A percentile compares a stretch with the other conserved stretches of the same genome.
These are phyloP conservation scores for Caenorhabditis tropicalis DNA, from an alignment of 1,140 invertebrate species.

Conservation along the genomic window DNA sequence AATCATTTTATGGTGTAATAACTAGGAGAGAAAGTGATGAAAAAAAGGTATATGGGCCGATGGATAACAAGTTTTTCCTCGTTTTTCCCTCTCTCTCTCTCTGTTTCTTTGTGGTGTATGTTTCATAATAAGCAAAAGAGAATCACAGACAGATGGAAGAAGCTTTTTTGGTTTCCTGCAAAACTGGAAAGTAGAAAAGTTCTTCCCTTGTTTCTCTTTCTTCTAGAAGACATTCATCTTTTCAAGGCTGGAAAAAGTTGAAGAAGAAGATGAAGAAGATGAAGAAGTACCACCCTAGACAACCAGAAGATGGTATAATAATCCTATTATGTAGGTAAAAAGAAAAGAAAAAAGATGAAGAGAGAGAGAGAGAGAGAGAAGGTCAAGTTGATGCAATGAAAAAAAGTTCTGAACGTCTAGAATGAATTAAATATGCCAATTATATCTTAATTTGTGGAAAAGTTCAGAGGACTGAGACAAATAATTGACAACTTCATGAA, in stretches of 20 bases:
- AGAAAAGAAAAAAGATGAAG: neutral
- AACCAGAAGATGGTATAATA: conserved; percentile 5
- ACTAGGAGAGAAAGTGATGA: conserved; percentile 28
- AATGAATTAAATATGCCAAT: neutral
- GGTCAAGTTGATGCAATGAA: conserved; percentile 5
- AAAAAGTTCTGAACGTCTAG: neutral
- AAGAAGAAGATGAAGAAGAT: neutral
- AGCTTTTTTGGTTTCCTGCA: conserved; percentile 16
- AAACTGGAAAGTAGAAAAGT: conserved; percentile 21
- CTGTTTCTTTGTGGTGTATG: conserved; percentile 16
- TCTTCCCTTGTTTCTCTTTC: neutral
- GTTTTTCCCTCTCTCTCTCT: neutral
- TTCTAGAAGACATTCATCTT: neutral
- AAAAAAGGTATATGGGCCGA: conserved; percentile 10
- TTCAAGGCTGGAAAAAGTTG: neutral
- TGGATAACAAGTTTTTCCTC: conserved; percentile 27
- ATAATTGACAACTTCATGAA: no score
- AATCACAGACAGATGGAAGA: neutral
- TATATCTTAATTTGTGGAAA: neutral
- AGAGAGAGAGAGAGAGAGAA: neutral
- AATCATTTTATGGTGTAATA: conserved; percentile 1
- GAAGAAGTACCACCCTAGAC: no score
- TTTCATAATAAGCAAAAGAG: conserved; percentile 42
- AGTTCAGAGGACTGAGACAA: neutral
- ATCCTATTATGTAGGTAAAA: conserved; percentile 1